Evolutionary conservation across 2,888 invertebrate species (phyloP).

Genomic region (Napeogenes sylphis): DNA sequence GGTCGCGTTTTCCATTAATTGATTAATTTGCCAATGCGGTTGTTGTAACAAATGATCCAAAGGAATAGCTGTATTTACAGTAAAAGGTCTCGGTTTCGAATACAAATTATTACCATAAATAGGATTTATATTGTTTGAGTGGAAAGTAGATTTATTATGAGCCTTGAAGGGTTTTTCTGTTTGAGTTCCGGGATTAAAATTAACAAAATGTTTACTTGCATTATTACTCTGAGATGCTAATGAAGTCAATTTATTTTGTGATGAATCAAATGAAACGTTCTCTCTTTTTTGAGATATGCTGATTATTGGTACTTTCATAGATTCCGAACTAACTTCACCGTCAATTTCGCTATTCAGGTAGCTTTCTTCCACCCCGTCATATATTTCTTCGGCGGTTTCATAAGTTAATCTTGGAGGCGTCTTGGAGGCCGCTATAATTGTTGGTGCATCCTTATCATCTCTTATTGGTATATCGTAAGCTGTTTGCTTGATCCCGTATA

Average conservation of each 20-base stretch:
- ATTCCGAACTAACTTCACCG: slow-evolving; percentile 68
- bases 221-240: slow-evolving; percentile 39
- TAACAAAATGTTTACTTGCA: slow-evolving; percentile 27
- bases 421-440: slow-evolving; percentile 41
- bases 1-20: slow-evolving; percentile 62
- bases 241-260: slow-evolving; percentile 21
- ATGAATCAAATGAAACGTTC: slow-evolving; percentile 15
- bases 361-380: slow-evolving; percentile 61
- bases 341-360: slow-evolving; percentile 51
- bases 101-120: slow-evolving; percentile 50
- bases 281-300: slow-evolving; percentile 56
- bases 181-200: slow-evolving; percentile 64
- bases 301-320: slow-evolving; percentile 68
- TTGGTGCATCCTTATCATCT: slow-evolving; percentile 62
- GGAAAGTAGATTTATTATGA: slow-evolving; percentile 53
- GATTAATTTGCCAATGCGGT: slow-evolving; percentile 73
- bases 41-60: slow-evolving; percentile 69
- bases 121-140: slow-evolving; percentile 62
- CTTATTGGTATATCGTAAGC: slow-evolving; percentile 70
- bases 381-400: slow-evolving; percentile 69
- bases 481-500: slow-evolving; percentile 56
- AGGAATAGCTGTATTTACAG: slow-evolving; percentile 50
- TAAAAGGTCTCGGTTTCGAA: slow-evolving; percentile 67
- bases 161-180: slow-evolving; percentile 70
- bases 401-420: slow-evolving; percentile 52